Base-by-base conservation (phyloP, 2,888 invertebrate species). In the Ophioninae sp. region DNA sequence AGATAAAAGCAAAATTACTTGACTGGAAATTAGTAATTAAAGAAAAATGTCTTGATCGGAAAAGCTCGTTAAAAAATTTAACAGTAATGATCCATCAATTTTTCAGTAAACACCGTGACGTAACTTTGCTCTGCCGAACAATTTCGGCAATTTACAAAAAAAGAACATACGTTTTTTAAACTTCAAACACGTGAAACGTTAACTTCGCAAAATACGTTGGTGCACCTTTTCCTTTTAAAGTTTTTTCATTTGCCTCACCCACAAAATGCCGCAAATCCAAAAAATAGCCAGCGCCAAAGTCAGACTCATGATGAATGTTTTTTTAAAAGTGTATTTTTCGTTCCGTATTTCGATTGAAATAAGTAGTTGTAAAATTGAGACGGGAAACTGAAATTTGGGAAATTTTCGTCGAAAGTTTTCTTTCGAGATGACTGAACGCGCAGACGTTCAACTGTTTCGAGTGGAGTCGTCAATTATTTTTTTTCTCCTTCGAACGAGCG, bases 271-370 rank as follows among this genome's bases (percentile, higher is more conserved):
- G 61, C 85, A 84, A 51, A 88, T 84, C 87, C 88, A 89, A 82
- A 88, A 86, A 82, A 89, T 72, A 9, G 82, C 77, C 37, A 89
- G 85, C 30, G 82, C 79, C 17, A 87, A 6, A n/a, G 85, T 22
- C 72, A 87, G 76, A 73, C 71, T 76, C 88, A 88, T 88, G 51
- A 59, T 82, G 75, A 81, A 22, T 65, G 23, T 51, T 72, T 30
- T 30, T 75, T 79, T 10, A 17, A 13, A 51, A 51, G 17, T 65
- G 23, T 30, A 77, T 74, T 44, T 80, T 88, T 78, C 85, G 79
- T 92, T 85, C 86, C 89, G 82, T 90, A 92, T 93, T 92, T 93
- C 91, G 10, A 73, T 23, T 51, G 41, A 88, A 93, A 93, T 86
- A 51, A 71, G 59, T 6, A 51, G 30, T 63, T 30, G 30, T 20